Conservation (phyloP, 2,113 vertebrate genomes). For the Bungarus multicinctus region DNA sequence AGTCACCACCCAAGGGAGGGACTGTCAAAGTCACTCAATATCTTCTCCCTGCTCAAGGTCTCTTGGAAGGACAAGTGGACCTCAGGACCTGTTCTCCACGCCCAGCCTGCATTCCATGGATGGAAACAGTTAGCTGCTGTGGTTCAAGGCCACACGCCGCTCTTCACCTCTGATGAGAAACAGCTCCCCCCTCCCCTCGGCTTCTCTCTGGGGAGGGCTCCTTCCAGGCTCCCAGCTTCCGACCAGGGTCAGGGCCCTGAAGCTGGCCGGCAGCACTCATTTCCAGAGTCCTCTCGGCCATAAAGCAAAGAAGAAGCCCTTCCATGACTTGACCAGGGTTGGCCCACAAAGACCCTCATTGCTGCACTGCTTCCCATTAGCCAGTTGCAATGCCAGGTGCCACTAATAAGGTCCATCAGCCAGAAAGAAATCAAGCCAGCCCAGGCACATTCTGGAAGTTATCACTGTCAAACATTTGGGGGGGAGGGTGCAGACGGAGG, state of each 20-base stretch:
- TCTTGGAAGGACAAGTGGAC: fast-evolving
- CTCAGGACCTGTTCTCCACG: background rate
- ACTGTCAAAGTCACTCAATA: background rate
- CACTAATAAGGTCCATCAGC: conserved; percentile 83
- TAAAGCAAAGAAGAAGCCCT: conserved; percentile 86
- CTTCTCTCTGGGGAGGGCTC: conserved; percentile 71
- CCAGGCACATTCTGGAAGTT: conserved; percentile 73
- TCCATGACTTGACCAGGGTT: conserved; percentile 69
- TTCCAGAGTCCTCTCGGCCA: conserved; percentile 86
- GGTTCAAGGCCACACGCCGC: conserved; percentile 69
- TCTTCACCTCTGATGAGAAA: conserved; percentile 76
- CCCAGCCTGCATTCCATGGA: conserved; percentile 8
- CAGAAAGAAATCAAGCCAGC: conserved; percentile 76
- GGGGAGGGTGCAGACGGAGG: background rate
- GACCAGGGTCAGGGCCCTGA: conserved; percentile 73
- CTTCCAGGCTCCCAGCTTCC: conserved; percentile 72
- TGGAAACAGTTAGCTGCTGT: conserved; percentile 71
- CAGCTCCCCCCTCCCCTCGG: conserved; percentile 67
- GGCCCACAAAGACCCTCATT: conserved; percentile 62
- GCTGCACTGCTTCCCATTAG: conserved; percentile 81
- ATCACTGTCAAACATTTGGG: conserved; percentile 57
- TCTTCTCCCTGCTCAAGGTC: background rate
- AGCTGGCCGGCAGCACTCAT: conserved; percentile 82
- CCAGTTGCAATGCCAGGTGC: conserved; percentile 81
- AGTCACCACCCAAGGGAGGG: background rate